Conservation (phyloP, 2,113 vertebrate genomes). For the Anser brachyrhynchus region DNA sequence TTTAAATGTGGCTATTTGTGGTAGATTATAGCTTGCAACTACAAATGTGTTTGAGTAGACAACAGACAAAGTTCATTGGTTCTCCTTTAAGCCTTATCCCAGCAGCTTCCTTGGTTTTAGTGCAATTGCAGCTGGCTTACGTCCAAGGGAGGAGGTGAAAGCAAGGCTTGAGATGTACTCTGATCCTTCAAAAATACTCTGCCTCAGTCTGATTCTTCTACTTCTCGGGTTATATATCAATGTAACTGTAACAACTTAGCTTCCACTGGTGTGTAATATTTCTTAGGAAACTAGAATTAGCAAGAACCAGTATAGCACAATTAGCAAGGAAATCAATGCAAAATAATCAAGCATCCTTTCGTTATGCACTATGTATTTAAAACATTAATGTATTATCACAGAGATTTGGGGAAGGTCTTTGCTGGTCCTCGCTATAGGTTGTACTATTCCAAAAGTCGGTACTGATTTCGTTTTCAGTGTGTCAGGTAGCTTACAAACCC, state of each 20-base stretch:
- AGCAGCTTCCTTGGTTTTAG: not conserved
- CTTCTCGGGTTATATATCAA: not conserved
- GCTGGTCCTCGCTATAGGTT: not conserved
- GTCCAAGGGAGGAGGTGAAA: not conserved
- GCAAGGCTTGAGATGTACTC: not conserved
- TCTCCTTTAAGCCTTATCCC: not conserved
- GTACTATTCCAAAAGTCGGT: not conserved
- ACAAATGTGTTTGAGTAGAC: not conserved
- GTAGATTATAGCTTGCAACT: slow-evolving; percentile 22
- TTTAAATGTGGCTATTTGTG: slow-evolving; percentile 49
- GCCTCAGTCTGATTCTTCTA: not conserved
- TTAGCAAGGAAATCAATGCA: not conserved
- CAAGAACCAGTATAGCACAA: not conserved
- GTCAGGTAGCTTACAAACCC: not conserved
- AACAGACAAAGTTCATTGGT: slow-evolving; percentile 14
- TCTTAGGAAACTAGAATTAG: not conserved
- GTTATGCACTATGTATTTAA: not conserved
- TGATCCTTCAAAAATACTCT: not conserved
- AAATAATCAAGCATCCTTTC: not conserved
- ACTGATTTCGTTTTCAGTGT: not conserved
- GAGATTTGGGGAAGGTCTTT: not conserved
- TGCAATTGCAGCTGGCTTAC: not conserved
- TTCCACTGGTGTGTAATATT: not conserved
- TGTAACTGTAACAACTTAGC: not conserved
- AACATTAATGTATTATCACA: not conserved